Base-by-base conservation (phyloP, 2,888 invertebrate genomes). In the Orthonychiurus folsomi region DNA sequence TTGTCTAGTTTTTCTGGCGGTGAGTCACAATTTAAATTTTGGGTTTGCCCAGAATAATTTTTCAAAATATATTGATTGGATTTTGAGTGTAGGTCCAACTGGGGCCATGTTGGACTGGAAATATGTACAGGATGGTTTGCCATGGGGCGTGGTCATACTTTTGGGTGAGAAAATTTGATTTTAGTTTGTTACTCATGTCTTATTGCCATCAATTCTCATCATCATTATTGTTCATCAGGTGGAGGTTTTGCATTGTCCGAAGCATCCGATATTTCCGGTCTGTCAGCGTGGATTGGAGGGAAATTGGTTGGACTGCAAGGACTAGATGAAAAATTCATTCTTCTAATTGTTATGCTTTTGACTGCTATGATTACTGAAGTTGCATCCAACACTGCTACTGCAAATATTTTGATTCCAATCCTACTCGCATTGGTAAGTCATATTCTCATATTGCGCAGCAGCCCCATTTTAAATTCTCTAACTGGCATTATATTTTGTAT, bases 181-280 rank as follows among this genome's bases (percentile, higher is more conserved):
- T 56, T 15, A 20, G 25, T 18, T 26, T n/a, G 2, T 56, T 37
- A 9, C 15, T 56, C 15, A 23, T 55, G 20, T 18, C 15, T 27
- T 18, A 27, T 9, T 56, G 20, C 21, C 26, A 26, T 56, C 20
- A 28, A 9, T 9, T 56, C 20, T 37, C 18, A 52, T 55, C 26
- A 20, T 25, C 12, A 12, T 47, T 47, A 47, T 15, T 12, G 20
- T 25, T 28, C 50, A 54, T 21, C n/a, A 71, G 85, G 93, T 58
- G 93, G 93, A 47, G 93, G 93, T 0, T 93, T 93, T 77, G 93
- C 93, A 0, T 80, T 94, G 60, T 92, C 93, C 0, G 87, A 89
- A 66, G 93, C 89, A 65, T 88, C 89, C 73, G 85, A 87, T 72
- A 83, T 79, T 2, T 89, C 90, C 0, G 86, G 87, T 0, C 84